These are phyloP conservation scores for Plebejus anna DNA, from an alignment of 2,888 invertebrate species.

Conservation along the genomic window DNA sequence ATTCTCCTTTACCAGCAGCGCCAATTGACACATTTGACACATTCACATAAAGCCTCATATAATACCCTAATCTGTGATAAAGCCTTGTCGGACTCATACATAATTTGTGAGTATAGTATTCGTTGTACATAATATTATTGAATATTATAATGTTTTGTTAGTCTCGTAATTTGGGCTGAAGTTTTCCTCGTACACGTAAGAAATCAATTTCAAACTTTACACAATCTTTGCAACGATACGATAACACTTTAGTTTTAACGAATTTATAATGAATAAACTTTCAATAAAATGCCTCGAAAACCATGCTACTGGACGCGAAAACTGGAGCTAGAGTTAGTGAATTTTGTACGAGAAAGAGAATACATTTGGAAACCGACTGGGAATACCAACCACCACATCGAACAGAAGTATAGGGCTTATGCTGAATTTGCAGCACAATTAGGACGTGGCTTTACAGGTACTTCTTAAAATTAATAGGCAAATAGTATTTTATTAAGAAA, in stretches of 20 bases:
- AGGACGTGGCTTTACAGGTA: conserved; percentile 68
- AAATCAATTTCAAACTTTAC: background rate
- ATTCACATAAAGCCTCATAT: no score
- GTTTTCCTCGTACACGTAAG: background rate
- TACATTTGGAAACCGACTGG: conserved; percentile 66
- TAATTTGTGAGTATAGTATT: no score
- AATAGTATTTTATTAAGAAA: background rate
- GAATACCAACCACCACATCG: conserved; percentile 70
- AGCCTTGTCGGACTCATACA: no score
- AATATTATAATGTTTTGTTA: background rate
- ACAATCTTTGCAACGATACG: no score
- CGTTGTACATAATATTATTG: background rate
- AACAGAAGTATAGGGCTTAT: conserved; percentile 70
- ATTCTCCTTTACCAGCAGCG: no score
- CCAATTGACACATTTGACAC: no score
- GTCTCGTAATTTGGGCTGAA: background rate
- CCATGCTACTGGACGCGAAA: conserved; percentile 69
- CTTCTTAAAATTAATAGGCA: conserved; percentile 28
- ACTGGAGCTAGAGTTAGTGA: conserved; percentile 66
- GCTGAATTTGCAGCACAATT: conserved; percentile 67
- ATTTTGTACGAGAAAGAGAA: conserved; percentile 59
- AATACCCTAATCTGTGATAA: no score
- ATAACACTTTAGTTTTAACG: no score
- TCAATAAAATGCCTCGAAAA: conserved; percentile 56
- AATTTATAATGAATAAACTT: no score